Conservation (phyloP, 92 coral and sea anemone genomes). For the Isaurus tuberculatus region DNA sequence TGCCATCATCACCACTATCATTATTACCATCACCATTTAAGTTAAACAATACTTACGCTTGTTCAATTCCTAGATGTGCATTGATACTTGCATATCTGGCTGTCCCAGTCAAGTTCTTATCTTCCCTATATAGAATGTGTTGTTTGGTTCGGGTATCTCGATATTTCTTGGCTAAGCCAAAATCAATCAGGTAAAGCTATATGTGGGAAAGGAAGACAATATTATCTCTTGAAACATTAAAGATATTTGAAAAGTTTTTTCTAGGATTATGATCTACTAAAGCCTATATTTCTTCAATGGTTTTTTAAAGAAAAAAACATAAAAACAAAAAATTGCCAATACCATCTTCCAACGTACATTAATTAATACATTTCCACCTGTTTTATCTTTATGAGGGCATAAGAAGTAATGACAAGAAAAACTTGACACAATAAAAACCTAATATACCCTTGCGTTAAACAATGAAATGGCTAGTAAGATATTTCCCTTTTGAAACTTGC, state of each 20-base stretch:
- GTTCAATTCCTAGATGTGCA: constrained; percentile 98
- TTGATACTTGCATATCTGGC: constrained; percentile 99
- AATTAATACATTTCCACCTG: no score
- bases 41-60: constrained; percentile 78
- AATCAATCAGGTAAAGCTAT: constrained; percentile 95
- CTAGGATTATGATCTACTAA: no score
- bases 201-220: background rate
- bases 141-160: constrained; percentile 91
- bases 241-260: background rate
- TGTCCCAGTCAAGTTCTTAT: constrained; percentile 96
- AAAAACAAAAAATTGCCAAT: no score
- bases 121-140: constrained; percentile 96
- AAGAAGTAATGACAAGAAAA: no score
- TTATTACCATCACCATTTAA: background rate
- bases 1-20: background rate
- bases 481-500: no score
- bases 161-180: constrained; percentile 97
- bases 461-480: no score
- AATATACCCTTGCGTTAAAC: no score
- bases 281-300: no score
- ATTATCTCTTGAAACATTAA: background rate
- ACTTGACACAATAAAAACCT: no score
- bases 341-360: no score
- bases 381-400: no score
- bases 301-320: no score